Percentiles rank a stretch among this genome's conserved stretches.
Conservation (phyloP, 2,113 vertebrate genomes). For the Tragelaphus imberbis region DNA sequence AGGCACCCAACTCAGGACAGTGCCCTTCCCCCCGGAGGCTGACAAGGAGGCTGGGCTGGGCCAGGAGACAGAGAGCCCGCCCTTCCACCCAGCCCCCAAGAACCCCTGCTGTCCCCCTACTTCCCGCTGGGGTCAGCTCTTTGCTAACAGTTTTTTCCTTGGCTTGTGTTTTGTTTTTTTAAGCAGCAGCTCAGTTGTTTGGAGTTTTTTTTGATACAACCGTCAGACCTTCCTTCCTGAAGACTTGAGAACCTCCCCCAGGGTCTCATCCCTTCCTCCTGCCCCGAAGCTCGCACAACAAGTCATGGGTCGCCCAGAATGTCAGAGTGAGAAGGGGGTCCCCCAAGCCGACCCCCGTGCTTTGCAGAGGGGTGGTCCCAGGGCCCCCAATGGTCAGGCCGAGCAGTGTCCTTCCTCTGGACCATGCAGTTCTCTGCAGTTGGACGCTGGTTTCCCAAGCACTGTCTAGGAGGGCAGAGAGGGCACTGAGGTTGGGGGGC, state of each 20-base stretch:
- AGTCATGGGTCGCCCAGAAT: not conserved
- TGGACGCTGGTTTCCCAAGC: not conserved
- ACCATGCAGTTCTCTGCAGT: not conserved
- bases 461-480: not conserved
- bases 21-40: not conserved
- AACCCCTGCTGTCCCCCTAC: not conserved
- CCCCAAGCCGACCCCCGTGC: not conserved
- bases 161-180: not conserved
- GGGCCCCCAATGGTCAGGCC: not conserved
- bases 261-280: not conserved
- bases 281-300: not conserved
- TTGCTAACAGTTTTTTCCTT: not conserved
- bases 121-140: not conserved
- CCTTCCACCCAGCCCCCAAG: no score
- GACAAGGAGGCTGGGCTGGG: not conserved
- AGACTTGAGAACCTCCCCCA: not conserved
- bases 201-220: not conserved
- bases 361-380: not conserved
- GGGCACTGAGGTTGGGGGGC: fast-evolving
- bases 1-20: not conserved
- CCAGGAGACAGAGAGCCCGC: not conserved
- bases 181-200: not conserved
- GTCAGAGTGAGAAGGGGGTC: not conserved
- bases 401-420: not conserved
- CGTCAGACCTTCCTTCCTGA: not conserved